Evolutionary conservation across 2,888 invertebrate genomes (phyloP).

Genomic region (Chalcis sispes): DNA sequence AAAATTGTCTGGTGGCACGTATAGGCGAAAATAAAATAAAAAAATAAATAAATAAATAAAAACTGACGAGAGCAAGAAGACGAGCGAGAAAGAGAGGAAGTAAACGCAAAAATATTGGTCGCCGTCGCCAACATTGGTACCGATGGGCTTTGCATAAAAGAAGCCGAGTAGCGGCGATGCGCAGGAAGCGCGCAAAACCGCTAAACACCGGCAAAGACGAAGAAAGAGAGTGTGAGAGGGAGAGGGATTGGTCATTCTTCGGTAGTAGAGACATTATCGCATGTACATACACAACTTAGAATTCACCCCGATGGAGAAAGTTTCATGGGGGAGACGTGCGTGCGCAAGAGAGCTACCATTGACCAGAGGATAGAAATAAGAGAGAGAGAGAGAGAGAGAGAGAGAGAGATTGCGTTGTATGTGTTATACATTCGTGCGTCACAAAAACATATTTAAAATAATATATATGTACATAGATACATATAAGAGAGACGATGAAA

Average conservation of each 20-base stretch:
- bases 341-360: neutral
- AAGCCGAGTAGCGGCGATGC: slow-evolving; percentile 2
- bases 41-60: too few relatives aligned
- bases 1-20: slow-evolving; percentile 42
- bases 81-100: neutral
- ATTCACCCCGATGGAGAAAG: slow-evolving; percentile 28
- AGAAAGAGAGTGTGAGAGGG: too few relatives aligned
- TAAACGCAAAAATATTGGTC: slow-evolving; percentile 5
- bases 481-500: slow-evolving; percentile 6
- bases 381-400: neutral
- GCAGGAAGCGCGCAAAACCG: slow-evolving; percentile 47
- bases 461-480: neutral
- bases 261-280: slow-evolving; percentile 50
- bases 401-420: too few relatives aligned
- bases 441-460: neutral
- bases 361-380: neutral
- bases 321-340: neutral
- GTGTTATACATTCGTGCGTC: too few relatives aligned
- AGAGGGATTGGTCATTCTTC: too few relatives aligned
- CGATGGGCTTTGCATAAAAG: slow-evolving; percentile 15
- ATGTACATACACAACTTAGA: neutral
- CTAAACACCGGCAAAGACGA: too few relatives aligned
- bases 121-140: neutral
- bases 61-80: neutral
- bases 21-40: neutral